Conservation (phyloP, 2,888 invertebrate species). For the Tetropium fuscum region DNA sequence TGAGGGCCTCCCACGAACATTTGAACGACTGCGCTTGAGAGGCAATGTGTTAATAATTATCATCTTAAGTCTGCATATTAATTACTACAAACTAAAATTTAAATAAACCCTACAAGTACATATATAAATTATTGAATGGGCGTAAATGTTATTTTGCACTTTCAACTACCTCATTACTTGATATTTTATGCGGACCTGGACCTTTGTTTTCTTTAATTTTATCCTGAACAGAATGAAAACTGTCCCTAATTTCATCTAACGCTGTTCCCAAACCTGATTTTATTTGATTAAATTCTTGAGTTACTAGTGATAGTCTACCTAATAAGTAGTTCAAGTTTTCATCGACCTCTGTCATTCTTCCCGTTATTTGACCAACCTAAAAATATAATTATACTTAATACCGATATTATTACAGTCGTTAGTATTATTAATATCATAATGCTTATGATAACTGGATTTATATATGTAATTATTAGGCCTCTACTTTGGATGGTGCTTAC, state of each 20-base stretch:
- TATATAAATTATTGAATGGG: not conserved
- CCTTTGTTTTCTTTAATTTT: conserved; percentile 68
- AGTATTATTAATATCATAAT: too few species aligned
- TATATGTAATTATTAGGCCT: too few species aligned
- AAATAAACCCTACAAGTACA: conserved; percentile 20
- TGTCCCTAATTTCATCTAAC: conserved; percentile 76
- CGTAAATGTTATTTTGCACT: conserved; percentile 2
- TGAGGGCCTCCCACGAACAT: too few species aligned
- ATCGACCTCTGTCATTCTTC: conserved; percentile 82
- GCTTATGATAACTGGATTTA: too few species aligned
- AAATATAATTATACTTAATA: conserved; percentile 1
- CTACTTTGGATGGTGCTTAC: too few species aligned
- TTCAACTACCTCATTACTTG: conserved; percentile 49
- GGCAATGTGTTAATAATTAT: conserved; percentile 6
- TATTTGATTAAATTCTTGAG: conserved; percentile 87
- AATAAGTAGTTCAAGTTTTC: conserved; percentile 86
- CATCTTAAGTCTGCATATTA: not conserved
- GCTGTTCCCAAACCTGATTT: conserved; percentile 81
- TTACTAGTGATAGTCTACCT: conserved; percentile 82
- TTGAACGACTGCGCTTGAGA: too few species aligned
- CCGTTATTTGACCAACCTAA: conserved; percentile 81
- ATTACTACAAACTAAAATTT: conserved; percentile 22
- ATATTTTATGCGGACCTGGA: conserved; percentile 71
- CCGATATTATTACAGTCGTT: not conserved
- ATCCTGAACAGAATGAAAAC: conserved; percentile 73